A percentile compares a stretch with the other conserved stretches of the same genome.
phyloP scores from a whole-genome alignment of 37 sponge, comb jelly and placozoan genomes.

The Tethya wilhelma region DNA sequence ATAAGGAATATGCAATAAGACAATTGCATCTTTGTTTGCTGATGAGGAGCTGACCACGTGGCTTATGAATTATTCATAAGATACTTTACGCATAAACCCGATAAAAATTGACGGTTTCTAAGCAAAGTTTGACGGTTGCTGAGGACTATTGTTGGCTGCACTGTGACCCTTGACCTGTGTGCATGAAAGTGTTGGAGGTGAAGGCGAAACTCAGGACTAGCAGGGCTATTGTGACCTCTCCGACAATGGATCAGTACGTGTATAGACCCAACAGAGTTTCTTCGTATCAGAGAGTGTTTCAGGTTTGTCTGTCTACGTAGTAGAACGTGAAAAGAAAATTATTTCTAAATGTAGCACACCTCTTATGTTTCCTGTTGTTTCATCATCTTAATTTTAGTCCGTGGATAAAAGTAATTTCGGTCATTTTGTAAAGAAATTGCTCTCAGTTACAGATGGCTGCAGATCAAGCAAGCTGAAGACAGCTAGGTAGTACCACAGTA shows the following conservation, averaged over 20 bases:
- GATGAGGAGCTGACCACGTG: too few relatives aligned
- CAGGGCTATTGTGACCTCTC: neutral
- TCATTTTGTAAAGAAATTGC: too few relatives aligned
- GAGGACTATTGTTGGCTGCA: neutral
- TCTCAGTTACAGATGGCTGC: too few relatives aligned
- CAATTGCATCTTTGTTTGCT: too few relatives aligned
- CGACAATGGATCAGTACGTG: constrained; percentile 47
- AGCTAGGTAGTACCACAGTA: too few relatives aligned
- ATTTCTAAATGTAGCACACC: constrained; percentile 1
- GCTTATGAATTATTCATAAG: too few relatives aligned
- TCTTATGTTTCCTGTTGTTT: neutral
- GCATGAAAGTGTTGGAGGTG: too few relatives aligned
- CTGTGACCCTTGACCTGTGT: neutral
- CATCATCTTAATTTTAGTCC: neutral
- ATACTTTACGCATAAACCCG: neutral
- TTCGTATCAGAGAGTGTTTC: constrained; percentile 58
- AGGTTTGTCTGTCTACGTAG: constrained; percentile 22
- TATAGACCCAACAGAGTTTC: constrained; percentile 55
- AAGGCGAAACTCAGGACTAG: too few relatives aligned
- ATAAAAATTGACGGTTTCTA: neutral
- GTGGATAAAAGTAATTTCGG: too few relatives aligned
- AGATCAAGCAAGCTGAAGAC: too few relatives aligned
- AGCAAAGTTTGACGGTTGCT: neutral
- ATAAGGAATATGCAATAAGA: too few relatives aligned
- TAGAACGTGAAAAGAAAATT: neutral